Percentiles rank a stretch among this genome's conserved stretches.
Conservation (phyloP, 2,888 invertebrate species). For the Cataglyphis altisquamis region DNA sequence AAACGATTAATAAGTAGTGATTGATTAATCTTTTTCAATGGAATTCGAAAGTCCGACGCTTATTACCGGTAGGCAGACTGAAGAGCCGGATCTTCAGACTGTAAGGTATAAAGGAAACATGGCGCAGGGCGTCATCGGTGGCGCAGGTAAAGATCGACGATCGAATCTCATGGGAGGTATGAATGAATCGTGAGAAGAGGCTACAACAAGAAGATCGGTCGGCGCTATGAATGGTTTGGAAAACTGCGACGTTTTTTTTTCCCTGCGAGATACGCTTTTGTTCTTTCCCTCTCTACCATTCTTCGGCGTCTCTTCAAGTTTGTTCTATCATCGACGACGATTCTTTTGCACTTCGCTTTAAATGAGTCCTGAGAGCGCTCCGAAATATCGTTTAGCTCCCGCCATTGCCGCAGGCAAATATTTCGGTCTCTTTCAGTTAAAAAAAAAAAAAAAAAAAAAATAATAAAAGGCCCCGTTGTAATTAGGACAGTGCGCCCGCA, state of each 20-base stretch:
- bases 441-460: constrained; percentile 1
- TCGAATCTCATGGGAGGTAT: constrained; percentile 82
- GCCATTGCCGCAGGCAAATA: constrained; percentile 80
- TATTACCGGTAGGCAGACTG: background rate
- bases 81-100: background rate
- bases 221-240: constrained; percentile 81
- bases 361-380: constrained; percentile 56
- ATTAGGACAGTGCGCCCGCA: constrained; percentile 86
- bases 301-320: constrained; percentile 34
- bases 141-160: constrained; percentile 76
- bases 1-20: background rate
- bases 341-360: constrained; percentile 73
- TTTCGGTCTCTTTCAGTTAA: constrained; percentile 82
- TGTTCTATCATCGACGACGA: constrained; percentile 62
- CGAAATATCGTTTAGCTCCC: constrained; percentile 36
- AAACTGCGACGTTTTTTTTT: constrained; percentile 75
- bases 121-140: constrained; percentile 71
- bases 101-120: constrained; percentile 67
- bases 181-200: constrained; percentile 83
- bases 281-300: constrained; percentile 12
- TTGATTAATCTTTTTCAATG: constrained; percentile 26
- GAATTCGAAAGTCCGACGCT: constrained; percentile 64
- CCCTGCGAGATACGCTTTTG: constrained; percentile 56
- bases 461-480: constrained; percentile 84
- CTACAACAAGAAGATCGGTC: constrained; percentile 68